Percentiles rank a stretch among this genome's conserved stretches.
These are phyloP conservation scores for Gastrophysa polygoni DNA, from an alignment of 2,888 invertebrate genomes.

Conservation along the genomic window DNA sequence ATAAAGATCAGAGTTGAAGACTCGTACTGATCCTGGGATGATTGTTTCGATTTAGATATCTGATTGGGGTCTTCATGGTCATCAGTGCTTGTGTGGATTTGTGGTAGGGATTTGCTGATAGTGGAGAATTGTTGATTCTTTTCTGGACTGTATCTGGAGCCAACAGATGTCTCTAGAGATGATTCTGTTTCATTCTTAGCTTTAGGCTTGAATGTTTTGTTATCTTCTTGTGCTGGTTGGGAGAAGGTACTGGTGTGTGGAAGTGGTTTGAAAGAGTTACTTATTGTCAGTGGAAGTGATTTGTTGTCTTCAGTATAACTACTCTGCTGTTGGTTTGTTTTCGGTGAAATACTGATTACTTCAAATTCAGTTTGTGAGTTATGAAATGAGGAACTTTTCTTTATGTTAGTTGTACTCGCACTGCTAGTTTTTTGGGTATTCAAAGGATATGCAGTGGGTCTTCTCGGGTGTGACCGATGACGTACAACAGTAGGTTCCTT, in stretches of 20 bases:
- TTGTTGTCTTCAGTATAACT: background rate
- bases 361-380: background rate
- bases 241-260: no score
- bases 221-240: no score
- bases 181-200: no score
- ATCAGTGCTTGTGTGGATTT: no score
- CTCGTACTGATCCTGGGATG: background rate
- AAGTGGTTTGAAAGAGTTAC: no score
- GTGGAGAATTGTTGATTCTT: no score
- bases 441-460: constrained; percentile 7
- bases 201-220: no score
- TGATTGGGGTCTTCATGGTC: no score
- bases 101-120: no score
- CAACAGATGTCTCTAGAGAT: no score
- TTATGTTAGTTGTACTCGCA: background rate
- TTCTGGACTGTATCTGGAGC: no score
- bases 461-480: background rate
- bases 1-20: constrained; percentile 27
- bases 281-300: no score
- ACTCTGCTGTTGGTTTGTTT: constrained; percentile 10
- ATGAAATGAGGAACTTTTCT: background rate
- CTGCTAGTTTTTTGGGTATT: constrained; percentile 1
- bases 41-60: background rate
- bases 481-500: constrained; percentile 11
- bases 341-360: background rate